phyloP scores from a whole-genome alignment of 2,888 invertebrate species.

The Pollenia griseotomentosa region DNA sequence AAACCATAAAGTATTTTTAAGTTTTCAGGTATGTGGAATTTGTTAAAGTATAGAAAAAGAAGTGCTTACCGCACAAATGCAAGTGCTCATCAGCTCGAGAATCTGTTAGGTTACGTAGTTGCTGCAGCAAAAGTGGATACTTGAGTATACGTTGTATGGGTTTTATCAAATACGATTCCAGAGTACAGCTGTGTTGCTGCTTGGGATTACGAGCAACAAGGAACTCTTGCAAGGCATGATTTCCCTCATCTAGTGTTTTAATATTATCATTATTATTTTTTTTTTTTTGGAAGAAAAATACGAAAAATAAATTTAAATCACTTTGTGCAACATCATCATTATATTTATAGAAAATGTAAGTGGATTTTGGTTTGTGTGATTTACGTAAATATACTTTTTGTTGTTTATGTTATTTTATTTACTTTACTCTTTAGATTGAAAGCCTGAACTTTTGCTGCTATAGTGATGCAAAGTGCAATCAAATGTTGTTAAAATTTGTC shows the following conservation, averaged over 20 bases:
- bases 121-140: conserved; percentile 97
- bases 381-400: background rate
- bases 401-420: conserved; percentile 8
- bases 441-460: conserved; percentile 32
- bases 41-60: background rate
- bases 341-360: background rate
- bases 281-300: conserved; percentile 6
- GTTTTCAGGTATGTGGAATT: background rate
- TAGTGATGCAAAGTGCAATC: conserved; percentile 46
- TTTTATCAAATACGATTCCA: conserved; percentile 99
- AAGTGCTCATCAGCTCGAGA: conserved; percentile 96
- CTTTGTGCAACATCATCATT: background rate
- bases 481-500: conserved; percentile 46
- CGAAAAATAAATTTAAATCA: conserved; percentile 3
- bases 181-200: conserved; percentile 97
- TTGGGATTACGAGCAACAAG: conserved; percentile 96
- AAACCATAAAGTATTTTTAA: background rate
- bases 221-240: conserved; percentile 98
- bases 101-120: conserved; percentile 96
- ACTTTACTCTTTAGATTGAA: background rate
- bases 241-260: conserved; percentile 91
- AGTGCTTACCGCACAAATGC: conserved; percentile 92
- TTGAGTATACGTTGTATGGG: conserved; percentile 99
- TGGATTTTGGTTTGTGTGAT: background rate
- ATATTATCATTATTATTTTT: background rate